These are phyloP conservation scores for Euzetes globulus DNA, from an alignment of 2,888 invertebrate genomes.

Conservation along the genomic window DNA sequence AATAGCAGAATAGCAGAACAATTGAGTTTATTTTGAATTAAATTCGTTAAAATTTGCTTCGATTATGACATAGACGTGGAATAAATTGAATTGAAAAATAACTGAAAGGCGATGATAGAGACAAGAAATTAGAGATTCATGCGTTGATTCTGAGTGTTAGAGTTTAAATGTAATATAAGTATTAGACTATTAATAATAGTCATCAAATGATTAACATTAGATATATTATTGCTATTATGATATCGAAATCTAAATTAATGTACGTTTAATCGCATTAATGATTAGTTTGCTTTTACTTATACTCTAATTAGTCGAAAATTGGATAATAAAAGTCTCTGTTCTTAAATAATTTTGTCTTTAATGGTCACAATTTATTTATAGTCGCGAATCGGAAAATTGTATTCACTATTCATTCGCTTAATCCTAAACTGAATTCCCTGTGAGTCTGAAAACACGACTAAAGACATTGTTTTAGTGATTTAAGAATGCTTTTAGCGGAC, in stretches of 20 bases:
- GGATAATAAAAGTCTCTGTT: constrained; percentile 10
- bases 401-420: neutral
- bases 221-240: neutral
- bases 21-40: neutral
- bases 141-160: neutral
- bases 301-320: constrained; percentile 5
- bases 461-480: constrained; percentile 21
- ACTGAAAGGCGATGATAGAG: neutral
- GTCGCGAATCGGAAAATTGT: neutral
- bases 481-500: constrained; percentile 16
- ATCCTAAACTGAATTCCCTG: neutral
- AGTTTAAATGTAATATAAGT: neutral
- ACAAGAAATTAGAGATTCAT: neutral
- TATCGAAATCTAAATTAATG: neutral
- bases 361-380: constrained; percentile 23
- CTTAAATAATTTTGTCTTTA: neutral
- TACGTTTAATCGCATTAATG: neutral
- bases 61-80: neutral
- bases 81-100: neutral
- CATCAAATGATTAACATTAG: neutral
- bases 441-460: constrained; percentile 14
- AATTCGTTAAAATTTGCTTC: neutral
- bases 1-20: neutral
- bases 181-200: too few relatives aligned
- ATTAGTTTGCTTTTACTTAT: constrained; percentile 6